phyloP scores from a whole-genome alignment of 1,140 invertebrate species.

The Drosophila orena region DNA sequence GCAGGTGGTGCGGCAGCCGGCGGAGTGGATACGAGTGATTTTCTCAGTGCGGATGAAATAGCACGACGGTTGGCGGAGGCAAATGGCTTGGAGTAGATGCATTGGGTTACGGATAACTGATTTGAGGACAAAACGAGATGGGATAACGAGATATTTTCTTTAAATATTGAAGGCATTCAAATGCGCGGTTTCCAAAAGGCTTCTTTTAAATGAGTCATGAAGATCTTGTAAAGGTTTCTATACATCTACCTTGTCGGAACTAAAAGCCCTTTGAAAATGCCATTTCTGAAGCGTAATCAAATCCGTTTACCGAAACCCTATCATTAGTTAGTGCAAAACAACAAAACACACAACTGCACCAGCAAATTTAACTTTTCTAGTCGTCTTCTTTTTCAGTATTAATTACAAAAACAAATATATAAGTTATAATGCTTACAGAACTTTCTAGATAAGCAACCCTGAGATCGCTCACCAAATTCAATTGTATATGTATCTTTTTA shows the following conservation, averaged over 20 bases:
- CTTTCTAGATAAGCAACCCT: constrained; percentile 15
- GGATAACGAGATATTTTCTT: too few relatives aligned
- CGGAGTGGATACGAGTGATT: constrained; percentile 88
- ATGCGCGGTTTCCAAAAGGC: background rate
- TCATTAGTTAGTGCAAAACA: constrained; percentile 30
- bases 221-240: too few relatives aligned
- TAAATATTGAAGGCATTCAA: background rate
- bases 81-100: constrained; percentile 61
- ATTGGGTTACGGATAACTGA: constrained; percentile 8
- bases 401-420: constrained; percentile 29
- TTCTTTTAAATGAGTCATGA: too few relatives aligned
- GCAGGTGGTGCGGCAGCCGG: constrained; percentile 48
- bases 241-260: too few relatives aligned
- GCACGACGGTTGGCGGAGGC: constrained; percentile 73
- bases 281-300: background rate
- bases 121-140: background rate
- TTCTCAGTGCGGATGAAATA: constrained; percentile 78
- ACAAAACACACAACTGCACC: constrained; percentile 23
- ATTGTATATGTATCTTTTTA: constrained; percentile 14
- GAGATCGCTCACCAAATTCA: constrained; percentile 5
- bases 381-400: constrained; percentile 78
- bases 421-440: constrained; percentile 15
- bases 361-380: constrained; percentile 47
- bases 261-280: too few relatives aligned
- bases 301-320: constrained; percentile 17